A percentile compares a stretch with the other conserved stretches of the same genome.
phyloP scores from a whole-genome alignment of 2,113 vertebrate genomes.

The Microcebus tavaratra region DNA sequence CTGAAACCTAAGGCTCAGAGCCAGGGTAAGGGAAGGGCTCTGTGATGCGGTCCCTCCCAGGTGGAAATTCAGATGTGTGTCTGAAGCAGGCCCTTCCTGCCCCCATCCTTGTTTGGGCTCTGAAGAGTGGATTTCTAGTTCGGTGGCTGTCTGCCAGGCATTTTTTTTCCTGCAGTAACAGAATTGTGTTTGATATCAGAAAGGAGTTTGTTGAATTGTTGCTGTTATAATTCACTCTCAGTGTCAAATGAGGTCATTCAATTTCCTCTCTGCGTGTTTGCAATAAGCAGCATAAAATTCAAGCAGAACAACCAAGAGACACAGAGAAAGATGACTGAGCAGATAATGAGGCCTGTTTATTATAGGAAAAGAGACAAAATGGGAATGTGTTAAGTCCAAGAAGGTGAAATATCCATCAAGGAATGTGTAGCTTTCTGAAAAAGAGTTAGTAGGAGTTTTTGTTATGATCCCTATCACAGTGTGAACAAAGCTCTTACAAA shows the following conservation, averaged over 20 bases:
- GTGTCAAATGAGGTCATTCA: slow-evolving; percentile 69
- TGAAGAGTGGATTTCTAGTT: slow-evolving; percentile 34
- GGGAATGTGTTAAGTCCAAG: background rate
- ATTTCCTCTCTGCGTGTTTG: slow-evolving; percentile 58
- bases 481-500: background rate
- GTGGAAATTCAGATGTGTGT: background rate
- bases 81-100: background rate
- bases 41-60: background rate
- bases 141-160: background rate
- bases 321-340: slow-evolving; percentile 34
- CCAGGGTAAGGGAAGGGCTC: background rate
- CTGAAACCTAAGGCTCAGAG: background rate
- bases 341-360: slow-evolving; percentile 52
- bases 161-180: slow-evolving; percentile 33
- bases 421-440: background rate
- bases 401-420: slow-evolving; percentile 24
- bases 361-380: background rate
- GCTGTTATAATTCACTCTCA: slow-evolving; percentile 59
- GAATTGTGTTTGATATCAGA: slow-evolving; percentile 52
- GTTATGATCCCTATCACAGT: slow-evolving; percentile 56
- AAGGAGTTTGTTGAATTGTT: slow-evolving; percentile 57
- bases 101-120: background rate
- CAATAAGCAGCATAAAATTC: slow-evolving; percentile 69
- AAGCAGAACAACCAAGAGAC: slow-evolving; percentile 53
- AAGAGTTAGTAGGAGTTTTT: slow-evolving; percentile 49